These are phyloP conservation scores for Pammene fasciana DNA, from an alignment of 2,888 invertebrate genomes.

Conservation along the genomic window DNA sequence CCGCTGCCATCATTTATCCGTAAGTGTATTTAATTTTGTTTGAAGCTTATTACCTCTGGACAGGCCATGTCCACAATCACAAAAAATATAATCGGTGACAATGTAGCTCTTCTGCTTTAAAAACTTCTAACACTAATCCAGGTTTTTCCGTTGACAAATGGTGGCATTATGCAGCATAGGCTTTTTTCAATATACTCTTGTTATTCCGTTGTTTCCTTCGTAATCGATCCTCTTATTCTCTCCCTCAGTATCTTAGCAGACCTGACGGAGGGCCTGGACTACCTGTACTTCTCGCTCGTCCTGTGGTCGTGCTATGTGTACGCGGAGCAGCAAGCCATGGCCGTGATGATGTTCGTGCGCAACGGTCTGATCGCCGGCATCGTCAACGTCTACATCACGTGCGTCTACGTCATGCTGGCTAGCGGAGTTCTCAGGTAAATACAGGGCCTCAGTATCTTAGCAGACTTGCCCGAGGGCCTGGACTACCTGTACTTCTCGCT, in stretches of 20 bases:
- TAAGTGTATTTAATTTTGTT: conserved; percentile 67
- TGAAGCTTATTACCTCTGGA: background rate
- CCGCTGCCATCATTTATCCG: conserved; percentile 89
- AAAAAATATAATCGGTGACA: too few relatives aligned
- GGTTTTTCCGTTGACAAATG: too few relatives aligned
- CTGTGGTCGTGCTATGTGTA: conserved; percentile 94
- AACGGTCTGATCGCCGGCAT: conserved; percentile 90
- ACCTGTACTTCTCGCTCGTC: conserved; percentile 86
- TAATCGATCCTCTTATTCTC: too few relatives aligned
- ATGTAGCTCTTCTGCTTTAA: too few relatives aligned
- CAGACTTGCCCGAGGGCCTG: conserved; percentile 74
- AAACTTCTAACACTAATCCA: too few relatives aligned
- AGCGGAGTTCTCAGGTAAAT: conserved; percentile 90
- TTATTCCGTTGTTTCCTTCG: too few relatives aligned
- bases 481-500: conserved; percentile 88
- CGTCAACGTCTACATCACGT: conserved; percentile 89
- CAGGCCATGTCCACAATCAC: too few relatives aligned
- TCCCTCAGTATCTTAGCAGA: too few relatives aligned
- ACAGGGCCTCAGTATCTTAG: too few relatives aligned
- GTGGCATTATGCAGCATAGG: too few relatives aligned
- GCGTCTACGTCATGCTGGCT: conserved; percentile 87
- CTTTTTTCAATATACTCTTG: too few relatives aligned
- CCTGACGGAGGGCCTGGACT: conserved; percentile 77
- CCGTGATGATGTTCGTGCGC: conserved; percentile 91
- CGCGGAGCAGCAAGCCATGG: conserved; percentile 93